Evolutionary conservation across 2,113 vertebrate species (phyloP).

Genomic region (Ovibos moschatus): DNA sequence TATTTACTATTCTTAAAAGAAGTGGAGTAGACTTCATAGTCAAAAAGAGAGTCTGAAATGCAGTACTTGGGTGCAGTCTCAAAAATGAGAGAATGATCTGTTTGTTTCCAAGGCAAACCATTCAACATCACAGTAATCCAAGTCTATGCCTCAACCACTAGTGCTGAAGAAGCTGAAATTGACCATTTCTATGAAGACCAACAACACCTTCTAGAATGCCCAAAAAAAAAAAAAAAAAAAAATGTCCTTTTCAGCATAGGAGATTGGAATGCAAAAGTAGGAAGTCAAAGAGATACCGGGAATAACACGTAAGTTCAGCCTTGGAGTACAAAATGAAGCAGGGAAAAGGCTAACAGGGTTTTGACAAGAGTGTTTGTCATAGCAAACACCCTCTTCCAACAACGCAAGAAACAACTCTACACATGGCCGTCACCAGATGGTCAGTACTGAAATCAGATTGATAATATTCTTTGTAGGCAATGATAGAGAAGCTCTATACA

Average conservation of each 20-base stretch:
- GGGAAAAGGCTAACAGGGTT: background rate
- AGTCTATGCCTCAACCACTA: background rate
- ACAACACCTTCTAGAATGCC: background rate
- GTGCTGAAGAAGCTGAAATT: background rate
- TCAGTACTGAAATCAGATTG: background rate
- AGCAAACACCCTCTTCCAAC: background rate
- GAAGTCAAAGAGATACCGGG: background rate
- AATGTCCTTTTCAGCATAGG: background rate
- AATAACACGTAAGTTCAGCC: background rate
- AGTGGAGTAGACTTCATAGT: background rate
- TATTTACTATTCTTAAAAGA: background rate
- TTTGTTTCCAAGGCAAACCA: background rate
- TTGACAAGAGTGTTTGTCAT: background rate
- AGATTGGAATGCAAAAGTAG: background rate
- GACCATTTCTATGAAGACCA: background rate
- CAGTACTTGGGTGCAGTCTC: background rate
- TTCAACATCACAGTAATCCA: background rate
- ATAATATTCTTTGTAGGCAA: background rate
- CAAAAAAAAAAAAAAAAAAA: background rate
- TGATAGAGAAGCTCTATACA: background rate
- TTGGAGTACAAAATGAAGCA: background rate
- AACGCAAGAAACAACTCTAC: background rate
- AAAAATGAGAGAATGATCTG: background rate
- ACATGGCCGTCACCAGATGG: background rate
- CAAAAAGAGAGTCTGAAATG: accelerated